Conservation (phyloP, 1,140 invertebrate genomes). For the Mamestra configurata region DNA sequence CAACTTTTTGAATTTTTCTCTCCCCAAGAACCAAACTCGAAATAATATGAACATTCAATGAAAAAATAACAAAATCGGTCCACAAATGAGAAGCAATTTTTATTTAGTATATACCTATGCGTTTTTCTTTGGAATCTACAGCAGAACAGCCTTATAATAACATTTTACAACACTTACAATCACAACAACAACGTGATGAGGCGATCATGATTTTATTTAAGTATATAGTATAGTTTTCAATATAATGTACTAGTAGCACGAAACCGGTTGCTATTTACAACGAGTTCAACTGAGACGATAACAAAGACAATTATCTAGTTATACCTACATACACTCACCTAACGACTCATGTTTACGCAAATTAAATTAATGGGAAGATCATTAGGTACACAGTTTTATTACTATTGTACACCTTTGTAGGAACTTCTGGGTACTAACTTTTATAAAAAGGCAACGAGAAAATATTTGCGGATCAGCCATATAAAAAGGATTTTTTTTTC, state of each 20-base stretch:
- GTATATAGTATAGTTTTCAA: conserved; percentile 12
- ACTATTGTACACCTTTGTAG: background rate
- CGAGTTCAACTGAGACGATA: conserved; percentile 55
- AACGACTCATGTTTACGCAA: conserved; percentile 9
- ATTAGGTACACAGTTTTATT: background rate
- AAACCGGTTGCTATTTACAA: conserved; percentile 38
- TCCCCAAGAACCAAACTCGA: no score
- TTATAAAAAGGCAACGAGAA: no score
- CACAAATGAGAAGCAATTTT: no score
- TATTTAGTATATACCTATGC: no score
- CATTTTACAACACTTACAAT: background rate
- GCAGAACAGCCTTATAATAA: background rate
- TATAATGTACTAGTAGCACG: conserved; percentile 12
- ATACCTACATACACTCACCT: conserved; percentile 23
- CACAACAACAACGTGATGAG: conserved; percentile 14
- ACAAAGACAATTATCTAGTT: conserved; percentile 62
- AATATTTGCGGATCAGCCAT: no score
- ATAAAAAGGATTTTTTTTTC: no score
- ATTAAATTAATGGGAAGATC: background rate
- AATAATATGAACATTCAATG: no score
- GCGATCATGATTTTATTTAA: conserved; percentile 34
- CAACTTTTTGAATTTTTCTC: no score
- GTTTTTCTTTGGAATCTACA: background rate
- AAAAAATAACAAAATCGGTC: no score
- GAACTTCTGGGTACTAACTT: no score